These are phyloP conservation scores for Eriocheir sinensis DNA, from an alignment of 1,140 invertebrate species.

Conservation along the genomic window DNA sequence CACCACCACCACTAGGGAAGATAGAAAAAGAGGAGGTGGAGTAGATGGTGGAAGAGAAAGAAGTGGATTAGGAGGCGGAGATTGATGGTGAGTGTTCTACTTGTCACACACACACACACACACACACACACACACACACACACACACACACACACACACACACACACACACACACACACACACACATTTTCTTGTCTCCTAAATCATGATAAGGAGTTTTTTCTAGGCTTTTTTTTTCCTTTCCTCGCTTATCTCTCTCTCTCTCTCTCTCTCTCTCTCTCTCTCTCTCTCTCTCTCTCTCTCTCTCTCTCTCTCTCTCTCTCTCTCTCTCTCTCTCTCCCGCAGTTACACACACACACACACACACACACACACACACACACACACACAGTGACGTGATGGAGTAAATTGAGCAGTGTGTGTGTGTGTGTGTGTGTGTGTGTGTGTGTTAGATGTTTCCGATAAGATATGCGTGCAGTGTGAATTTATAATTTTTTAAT, in stretches of 20 bases:
- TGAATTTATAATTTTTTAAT: no score
- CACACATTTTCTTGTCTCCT: no score
- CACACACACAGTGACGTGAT: not conserved
- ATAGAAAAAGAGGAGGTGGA: not conserved
- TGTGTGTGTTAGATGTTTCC: no score
- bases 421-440: no score
- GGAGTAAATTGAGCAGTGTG: no score
- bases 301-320: not conserved
- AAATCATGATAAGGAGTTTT: no score
- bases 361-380: no score
- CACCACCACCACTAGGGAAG: not conserved
- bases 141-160: not conserved
- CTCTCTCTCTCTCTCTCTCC: not conserved
- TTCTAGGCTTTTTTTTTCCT: not conserved
- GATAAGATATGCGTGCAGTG: no score
- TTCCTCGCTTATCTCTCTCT: no score
- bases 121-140: conserved; percentile 12
- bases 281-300: not conserved
- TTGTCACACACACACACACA: not conserved
- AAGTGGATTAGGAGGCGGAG: not conserved
- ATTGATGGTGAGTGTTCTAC: not conserved
- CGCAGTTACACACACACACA: no score
- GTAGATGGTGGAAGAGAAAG: not conserved
- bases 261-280: not conserved
- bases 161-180: no score